Evolutionary conservation across 2,888 invertebrate genomes (phyloP), one percentile per base, ranked within the genome.

Genomic region (Latrodectus hesperus): DNA sequence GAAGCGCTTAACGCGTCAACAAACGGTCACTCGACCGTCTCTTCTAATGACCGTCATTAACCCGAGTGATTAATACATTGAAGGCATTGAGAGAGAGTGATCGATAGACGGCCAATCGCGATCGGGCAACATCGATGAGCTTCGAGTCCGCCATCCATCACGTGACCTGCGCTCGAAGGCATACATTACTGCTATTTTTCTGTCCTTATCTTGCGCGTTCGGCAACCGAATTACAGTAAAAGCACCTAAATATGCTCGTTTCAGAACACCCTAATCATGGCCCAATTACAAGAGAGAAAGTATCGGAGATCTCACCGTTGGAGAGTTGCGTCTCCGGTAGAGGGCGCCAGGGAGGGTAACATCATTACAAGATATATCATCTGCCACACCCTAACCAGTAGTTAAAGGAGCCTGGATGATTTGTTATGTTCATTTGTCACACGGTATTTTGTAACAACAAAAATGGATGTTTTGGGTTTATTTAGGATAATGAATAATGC

Each of bases 31-130:
- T 67, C 26, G 38, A 65, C 49, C 16, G 16, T 65, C 65, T n/a
- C 5, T 51, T 12, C 53, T 77, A 77, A 77, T 77, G 77, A 70
- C 68, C 65, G 26, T 77, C 51, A 77, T 77, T 68, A 77, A 60
- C 52, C 68, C 16, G 51, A 26, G 53, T 55, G 67, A 77, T 77
- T 77, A 77, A 77, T 53, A 53, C 26, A 53, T 68, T n/a, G 55
- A n/a, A 22, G 49, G 53, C 68, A 68, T 67, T 26, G 16, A 14
- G 51, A 17, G 53, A 16, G 14, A 75, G 22, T 68, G 68, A 77
- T 68, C 22, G 53, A 77, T 68, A 12, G 52, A 60, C 60, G 60
- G n/a, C n/a, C 60, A 60, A 38, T 60, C 12, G 60, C 60, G 60
- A 60, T 60, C n/a, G 60, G n/a, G 60, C n/a, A 60, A 60, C 16